A percentile compares a stretch with the other conserved stretches of the same genome.
Evolutionary conservation across 2,113 vertebrate species (phyloP).

Genomic region (Plotosus lineatus): DNA sequence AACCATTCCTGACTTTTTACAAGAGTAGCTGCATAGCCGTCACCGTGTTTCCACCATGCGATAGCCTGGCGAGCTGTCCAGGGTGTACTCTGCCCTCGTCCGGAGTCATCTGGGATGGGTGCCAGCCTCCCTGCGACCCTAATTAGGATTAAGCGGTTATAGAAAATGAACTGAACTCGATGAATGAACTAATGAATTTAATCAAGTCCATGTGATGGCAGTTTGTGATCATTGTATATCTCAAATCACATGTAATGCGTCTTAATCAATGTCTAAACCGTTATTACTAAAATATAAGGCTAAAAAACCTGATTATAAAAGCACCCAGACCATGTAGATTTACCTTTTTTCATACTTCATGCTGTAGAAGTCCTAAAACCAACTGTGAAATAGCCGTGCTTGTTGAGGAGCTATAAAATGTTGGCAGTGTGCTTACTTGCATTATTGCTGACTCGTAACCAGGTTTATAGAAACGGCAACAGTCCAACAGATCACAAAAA

Average conservation of each 20-base stretch:
- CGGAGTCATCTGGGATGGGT: too few relatives aligned
- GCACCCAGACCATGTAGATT: background rate
- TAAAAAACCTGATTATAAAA: background rate
- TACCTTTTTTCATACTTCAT: background rate
- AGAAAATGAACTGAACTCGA: too few relatives aligned
- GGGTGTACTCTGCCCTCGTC: too few relatives aligned
- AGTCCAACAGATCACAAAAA: constrained; percentile 11
- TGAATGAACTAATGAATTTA: background rate
- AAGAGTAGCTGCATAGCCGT: too few relatives aligned
- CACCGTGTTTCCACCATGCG: too few relatives aligned
- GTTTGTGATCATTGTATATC: background rate
- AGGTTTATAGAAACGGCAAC: background rate
- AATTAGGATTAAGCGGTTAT: too few relatives aligned
- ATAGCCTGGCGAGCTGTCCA: too few relatives aligned
- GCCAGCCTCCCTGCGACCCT: too few relatives aligned
- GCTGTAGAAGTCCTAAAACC: background rate
- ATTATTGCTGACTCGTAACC: constrained; percentile 10
- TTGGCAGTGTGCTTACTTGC: background rate
- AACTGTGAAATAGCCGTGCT: background rate
- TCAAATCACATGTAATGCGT: background rate
- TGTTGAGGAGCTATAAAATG: background rate
- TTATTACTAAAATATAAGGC: background rate
- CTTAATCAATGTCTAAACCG: background rate
- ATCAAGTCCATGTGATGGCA: background rate
- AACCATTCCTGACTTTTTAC: too few relatives aligned